Conservation (phyloP, 2,888 invertebrate species). For the Sclerodermus sp. region DNA sequence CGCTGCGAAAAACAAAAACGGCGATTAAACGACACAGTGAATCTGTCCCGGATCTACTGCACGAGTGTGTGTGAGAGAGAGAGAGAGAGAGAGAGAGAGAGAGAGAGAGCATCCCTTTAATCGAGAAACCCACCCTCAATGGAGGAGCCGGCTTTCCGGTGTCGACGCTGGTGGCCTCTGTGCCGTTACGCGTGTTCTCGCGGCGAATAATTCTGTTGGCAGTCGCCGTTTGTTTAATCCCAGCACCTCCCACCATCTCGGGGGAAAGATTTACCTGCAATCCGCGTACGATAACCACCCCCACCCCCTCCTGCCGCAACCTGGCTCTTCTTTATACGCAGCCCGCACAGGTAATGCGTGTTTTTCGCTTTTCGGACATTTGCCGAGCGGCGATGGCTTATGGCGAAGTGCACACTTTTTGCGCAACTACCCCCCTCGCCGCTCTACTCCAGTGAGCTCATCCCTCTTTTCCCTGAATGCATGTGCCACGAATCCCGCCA, state of each 20-base stretch:
- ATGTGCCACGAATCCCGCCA: too few relatives aligned
- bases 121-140: neutral
- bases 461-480: too few relatives aligned
- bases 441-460: too few relatives aligned
- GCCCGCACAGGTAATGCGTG: too few relatives aligned
- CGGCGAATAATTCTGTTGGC: constrained; percentile 23
- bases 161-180: too few relatives aligned
- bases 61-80: neutral
- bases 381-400: too few relatives aligned
- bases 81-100: neutral
- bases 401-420: too few relatives aligned
- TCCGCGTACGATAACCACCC: too few relatives aligned
- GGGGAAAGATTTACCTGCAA: constrained; percentile 22
- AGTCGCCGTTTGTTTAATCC: constrained; percentile 15
- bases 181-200: constrained; percentile 5
- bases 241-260: constrained; percentile 2
- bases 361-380: too few relatives aligned
- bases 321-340: too few relatives aligned
- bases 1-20: constrained; percentile 23
- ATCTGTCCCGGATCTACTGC: constrained; percentile 5
- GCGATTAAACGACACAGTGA: constrained; percentile 25
- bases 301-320: too few relatives aligned
- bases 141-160: neutral
- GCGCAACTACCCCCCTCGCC: too few relatives aligned
- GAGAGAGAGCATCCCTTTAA: neutral